phyloP scores from a whole-genome alignment of 2,113 vertebrate genomes.

The Paedocypris sp. region DNA sequence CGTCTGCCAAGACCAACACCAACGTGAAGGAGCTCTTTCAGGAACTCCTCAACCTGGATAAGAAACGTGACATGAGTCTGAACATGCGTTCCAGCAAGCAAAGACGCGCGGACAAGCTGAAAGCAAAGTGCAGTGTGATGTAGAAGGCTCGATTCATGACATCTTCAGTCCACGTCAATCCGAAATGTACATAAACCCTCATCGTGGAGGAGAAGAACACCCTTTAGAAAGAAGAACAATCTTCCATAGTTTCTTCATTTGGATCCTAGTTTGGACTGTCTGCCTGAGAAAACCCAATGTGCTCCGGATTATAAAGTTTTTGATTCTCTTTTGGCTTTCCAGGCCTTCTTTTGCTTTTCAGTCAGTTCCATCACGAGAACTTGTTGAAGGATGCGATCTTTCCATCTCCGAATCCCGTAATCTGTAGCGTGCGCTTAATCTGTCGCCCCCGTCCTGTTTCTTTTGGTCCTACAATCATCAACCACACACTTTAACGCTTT shows the following conservation, averaged over 20 bases:
- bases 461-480: conserved; percentile 12
- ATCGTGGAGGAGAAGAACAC: neutral
- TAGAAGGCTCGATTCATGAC: conserved; percentile 33
- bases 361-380: too few species aligned
- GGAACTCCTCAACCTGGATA: conserved; percentile 80
- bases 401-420: conserved; percentile 35
- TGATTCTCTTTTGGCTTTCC: too few species aligned
- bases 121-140: conserved; percentile 78
- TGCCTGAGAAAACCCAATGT: neutral
- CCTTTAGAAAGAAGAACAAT: neutral
- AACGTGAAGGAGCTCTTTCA: conserved; percentile 85
- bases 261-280: neutral
- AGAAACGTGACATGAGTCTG: conserved; percentile 73
- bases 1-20: conserved; percentile 84
- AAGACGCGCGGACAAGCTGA: conserved; percentile 76
- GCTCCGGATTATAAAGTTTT: too few species aligned
- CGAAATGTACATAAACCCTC: conserved; percentile 34
- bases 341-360: too few species aligned
- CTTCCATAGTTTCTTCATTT: neutral
- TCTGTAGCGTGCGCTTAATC: conserved; percentile 28
- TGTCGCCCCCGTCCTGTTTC: conserved; percentile 13
- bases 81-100: conserved; percentile 73
- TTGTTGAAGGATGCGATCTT: too few species aligned
- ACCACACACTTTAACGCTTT: neutral
- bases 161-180: neutral